Evolutionary conservation across 1,140 invertebrate genomes (phyloP), one percentile per base, ranked within the genome.

Genomic region (Drosophila seguyi): DNA sequence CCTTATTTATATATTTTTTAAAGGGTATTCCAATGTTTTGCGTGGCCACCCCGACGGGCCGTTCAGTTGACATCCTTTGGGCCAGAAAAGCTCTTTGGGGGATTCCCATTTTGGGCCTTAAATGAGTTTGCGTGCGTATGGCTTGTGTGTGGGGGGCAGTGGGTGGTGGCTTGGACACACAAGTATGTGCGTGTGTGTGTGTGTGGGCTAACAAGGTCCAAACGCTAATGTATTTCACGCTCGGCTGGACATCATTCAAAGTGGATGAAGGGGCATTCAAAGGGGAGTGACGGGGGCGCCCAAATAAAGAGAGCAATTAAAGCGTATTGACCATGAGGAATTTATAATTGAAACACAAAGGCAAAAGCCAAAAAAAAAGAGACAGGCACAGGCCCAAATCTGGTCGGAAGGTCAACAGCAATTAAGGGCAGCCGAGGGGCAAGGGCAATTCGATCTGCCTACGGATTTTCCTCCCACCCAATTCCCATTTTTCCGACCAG

Each of bases 261-360:
- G 66, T 52, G 41, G 55, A 39, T 16, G 73, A 11, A 41, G 38
- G 36, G 44, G 41, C 38, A 0, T 31, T 60, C 36, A 20, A 10
- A 4, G 68, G 50, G 68, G 57, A 45, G 60, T 57, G 56, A 8
- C 22, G 8, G 36, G 36, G 38, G 29, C 20, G 31, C 79, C 44
- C 84, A 80, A 88, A 86, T 83, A 84, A 87, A 84, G 82, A 81
- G 65, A 75, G 85, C 85, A 90, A 90, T 90, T 90, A 90, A 90
- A 90, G 81, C 81, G 86, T 90, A 90, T 90, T 90, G 85, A 90
- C 85, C 85, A 81, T 85, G 81, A 81, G 75, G 67, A 81, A 85
- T 90, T 90, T 90, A 90, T 90, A 90, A 90, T 90, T 90, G 81
- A 90, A 90, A 90, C 69, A 90, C 85, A 68, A 56, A 41, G 31